Conservation (phyloP, 2,888 invertebrate species). For the Latrodectus hesperus region DNA sequence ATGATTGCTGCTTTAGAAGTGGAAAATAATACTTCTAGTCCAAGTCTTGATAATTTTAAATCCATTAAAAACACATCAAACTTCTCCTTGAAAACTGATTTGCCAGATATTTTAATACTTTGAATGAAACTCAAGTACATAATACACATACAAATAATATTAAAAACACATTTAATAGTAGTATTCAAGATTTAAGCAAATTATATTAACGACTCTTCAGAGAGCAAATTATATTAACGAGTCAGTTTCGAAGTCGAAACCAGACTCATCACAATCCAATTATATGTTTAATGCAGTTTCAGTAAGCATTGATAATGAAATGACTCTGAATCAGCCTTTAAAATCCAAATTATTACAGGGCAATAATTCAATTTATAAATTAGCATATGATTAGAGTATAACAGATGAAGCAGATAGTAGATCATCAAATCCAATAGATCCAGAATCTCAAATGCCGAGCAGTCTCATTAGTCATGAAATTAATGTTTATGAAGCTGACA, state of each 20-base stretch:
- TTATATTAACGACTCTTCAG: no score
- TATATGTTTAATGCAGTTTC: neutral
- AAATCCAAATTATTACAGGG: constrained; percentile 20
- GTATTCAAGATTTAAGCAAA: constrained; percentile 9
- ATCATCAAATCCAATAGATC: constrained; percentile 37
- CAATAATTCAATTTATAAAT: constrained; percentile 66
- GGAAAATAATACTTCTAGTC: neutral
- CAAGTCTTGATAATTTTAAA: neutral
- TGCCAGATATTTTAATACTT: constrained; percentile 41
- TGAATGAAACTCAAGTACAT: constrained; percentile 2
- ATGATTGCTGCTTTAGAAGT: neutral
- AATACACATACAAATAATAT: neutral
- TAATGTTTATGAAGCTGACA: constrained; percentile 69
- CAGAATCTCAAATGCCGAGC: constrained; percentile 36
- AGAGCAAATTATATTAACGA: neutral
- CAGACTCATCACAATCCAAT: neutral
- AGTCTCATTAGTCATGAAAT: constrained; percentile 63
- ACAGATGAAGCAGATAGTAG: constrained; percentile 43
- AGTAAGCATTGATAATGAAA: constrained; percentile 22
- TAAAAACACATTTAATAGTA: neutral
- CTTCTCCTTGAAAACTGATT: neutral
- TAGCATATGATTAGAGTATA: constrained; percentile 63
- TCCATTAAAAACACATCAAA: neutral
- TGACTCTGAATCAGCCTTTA: constrained; percentile 34
- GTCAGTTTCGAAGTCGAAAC: neutral